These are phyloP conservation scores for Drosophila kuntzei DNA, from an alignment of 2,888 invertebrate genomes.

Conservation along the genomic window DNA sequence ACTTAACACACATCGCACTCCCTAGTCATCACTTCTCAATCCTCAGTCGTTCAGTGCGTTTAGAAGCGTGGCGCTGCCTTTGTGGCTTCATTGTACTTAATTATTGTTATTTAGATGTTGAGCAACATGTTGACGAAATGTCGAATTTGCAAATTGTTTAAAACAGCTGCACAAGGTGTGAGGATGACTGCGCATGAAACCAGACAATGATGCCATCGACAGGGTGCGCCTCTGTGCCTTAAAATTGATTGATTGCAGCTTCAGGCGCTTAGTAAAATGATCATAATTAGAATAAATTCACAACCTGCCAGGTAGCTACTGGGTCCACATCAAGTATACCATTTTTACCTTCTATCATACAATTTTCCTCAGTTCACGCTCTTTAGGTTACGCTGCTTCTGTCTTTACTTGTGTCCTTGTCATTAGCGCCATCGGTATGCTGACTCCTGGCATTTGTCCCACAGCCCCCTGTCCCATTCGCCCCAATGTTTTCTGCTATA, in stretches of 20 bases:
- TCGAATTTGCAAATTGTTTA: slow-evolving; percentile 83
- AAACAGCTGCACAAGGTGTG: slow-evolving; percentile 53
- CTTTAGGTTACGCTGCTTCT: not conserved
- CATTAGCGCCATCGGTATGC: slow-evolving; percentile 5
- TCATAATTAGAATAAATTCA: slow-evolving; percentile 81
- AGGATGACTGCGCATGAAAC: not conserved
- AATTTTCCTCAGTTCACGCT: not conserved
- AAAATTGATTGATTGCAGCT: slow-evolving; percentile 83
- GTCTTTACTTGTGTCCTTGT: not conserved
- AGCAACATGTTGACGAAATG: slow-evolving; percentile 82
- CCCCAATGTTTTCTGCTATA: not conserved
- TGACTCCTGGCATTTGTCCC: not conserved
- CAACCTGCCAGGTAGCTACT: slow-evolving; percentile 33
- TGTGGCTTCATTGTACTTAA: slow-evolving; percentile 84
- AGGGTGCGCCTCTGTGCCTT: slow-evolving; percentile 36
- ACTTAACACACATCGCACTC: slow-evolving; percentile 28
- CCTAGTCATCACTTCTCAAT: slow-evolving; percentile 13
- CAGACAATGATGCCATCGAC: slow-evolving; percentile 30
- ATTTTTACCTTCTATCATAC: slow-evolving; percentile 13
- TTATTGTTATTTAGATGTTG: slow-evolving; percentile 85
- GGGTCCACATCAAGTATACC: slow-evolving; percentile 8
- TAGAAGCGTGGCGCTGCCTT: slow-evolving; percentile 43
- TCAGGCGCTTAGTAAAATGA: slow-evolving; percentile 75
- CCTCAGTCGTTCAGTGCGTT: slow-evolving; percentile 17
- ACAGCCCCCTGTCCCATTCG: not conserved